phyloP scores from a whole-genome alignment of 2,113 vertebrate species.

The Anoura caudifer region DNA sequence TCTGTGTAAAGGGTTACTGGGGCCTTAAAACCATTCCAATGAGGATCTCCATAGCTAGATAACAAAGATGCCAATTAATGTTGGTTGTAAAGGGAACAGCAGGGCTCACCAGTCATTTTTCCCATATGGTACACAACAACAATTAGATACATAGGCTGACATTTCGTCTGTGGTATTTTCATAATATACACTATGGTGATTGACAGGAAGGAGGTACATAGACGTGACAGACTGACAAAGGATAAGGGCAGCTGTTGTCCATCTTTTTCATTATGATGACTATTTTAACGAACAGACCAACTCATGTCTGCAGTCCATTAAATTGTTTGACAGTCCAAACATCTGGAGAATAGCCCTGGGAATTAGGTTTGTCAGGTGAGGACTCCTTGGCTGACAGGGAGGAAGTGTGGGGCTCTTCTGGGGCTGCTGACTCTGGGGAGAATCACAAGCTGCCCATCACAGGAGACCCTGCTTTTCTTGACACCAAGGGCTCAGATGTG shows the following conservation, averaged over 20 bases:
- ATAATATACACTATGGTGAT: slow-evolving; percentile 13
- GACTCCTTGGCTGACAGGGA: background rate
- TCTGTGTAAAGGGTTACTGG: background rate
- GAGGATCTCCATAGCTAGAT: background rate
- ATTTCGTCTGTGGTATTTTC: slow-evolving; percentile 43
- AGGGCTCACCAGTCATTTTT: background rate
- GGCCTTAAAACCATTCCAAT: background rate
- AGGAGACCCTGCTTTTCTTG: background rate
- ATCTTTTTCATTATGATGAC: slow-evolving; percentile 34
- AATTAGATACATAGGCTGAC: slow-evolving; percentile 7
- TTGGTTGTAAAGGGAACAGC: background rate
- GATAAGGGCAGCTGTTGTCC: background rate
- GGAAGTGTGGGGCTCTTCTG: background rate
- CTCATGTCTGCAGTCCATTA: slow-evolving; percentile 19
- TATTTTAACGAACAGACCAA: slow-evolving; percentile 34
- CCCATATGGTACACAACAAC: background rate
- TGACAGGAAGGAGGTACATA: background rate
- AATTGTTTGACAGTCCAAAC: slow-evolving; percentile 30
- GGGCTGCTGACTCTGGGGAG: background rate
- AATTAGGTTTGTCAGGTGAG: slow-evolving; percentile 24
- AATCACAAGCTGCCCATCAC: background rate
- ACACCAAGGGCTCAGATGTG: background rate
- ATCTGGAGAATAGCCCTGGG: slow-evolving; percentile 42
- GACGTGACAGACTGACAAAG: slow-evolving; percentile 25
- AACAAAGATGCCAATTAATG: slow-evolving; percentile 25